Base-by-base conservation (phyloP, 2,113 vertebrate species). In the Fregata magnificens region DNA sequence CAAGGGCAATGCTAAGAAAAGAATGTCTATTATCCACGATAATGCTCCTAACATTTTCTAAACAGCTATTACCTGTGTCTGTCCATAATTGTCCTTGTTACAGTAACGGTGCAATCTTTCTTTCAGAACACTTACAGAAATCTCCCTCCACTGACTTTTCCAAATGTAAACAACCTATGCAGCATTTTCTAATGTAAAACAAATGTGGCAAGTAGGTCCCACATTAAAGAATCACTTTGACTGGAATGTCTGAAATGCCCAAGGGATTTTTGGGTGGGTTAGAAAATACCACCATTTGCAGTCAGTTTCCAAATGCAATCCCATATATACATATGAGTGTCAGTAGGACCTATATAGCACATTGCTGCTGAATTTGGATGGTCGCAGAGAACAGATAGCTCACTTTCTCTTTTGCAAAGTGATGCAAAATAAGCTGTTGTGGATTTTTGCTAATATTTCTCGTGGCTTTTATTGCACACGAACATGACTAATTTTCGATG, bases 121-220 rank as follows among this genome's bases (percentile, higher is more conserved):
- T 76, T 91, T 93, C 79, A 74, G 87, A 94, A 59, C 59, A 81
- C 79, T 88, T 80, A 93, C 9, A 80, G 72, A 93, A 93, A 90
- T 86, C 50, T 83, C 84, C 96, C 71, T 86, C 52, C 82, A 32
- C 84, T 83, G 89, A 67, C 79, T 86, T 78, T 92, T 84, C 77
- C 34, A 63, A 65, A 77, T n/a, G 53, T 90, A 97, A 97, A 97
- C 95, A 96, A 93, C 88, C 71, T 74, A 36, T 81, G 76, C 50
- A 74, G 82, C 52, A n/a, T 56, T 76, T 92, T 91, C 63, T 95
- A 96, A 97, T 88, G 88, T 71, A 82, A 97, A 83, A 76, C 81
- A 74, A 76, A 72, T 93, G 73, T 74, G 55, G 82, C 61, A 87
- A 95, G 88, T 70, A 32, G 53, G 61, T 72, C 82, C 73, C 59